These are phyloP conservation scores for Rhamnusium bicolor DNA, from an alignment of 2,888 invertebrate species.

Conservation along the genomic window DNA sequence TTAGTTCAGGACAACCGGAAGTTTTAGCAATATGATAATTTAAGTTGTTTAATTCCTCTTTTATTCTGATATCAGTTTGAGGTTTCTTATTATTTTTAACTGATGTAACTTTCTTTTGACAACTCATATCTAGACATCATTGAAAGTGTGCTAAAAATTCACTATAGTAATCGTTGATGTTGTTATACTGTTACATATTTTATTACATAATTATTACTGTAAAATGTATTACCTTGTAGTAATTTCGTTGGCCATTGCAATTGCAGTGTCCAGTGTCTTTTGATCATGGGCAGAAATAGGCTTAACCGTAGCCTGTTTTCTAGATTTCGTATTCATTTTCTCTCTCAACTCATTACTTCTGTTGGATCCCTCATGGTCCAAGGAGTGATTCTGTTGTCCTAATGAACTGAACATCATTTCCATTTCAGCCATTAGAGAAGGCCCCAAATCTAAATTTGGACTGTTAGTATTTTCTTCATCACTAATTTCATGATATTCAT, in stretches of 20 bases:
- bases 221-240: conserved; percentile 74
- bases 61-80: no score
- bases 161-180: no score
- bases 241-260: conserved; percentile 93
- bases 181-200: no score
- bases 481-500: conserved; percentile 89
- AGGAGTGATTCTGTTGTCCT: conserved; percentile 61
- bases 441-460: conserved; percentile 83
- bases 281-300: conserved; percentile 95
- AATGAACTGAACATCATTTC: conserved; percentile 87
- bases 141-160: no score
- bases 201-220: no score
- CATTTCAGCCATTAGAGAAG: conserved; percentile 92
- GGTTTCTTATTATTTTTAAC: no score
- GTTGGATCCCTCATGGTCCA: conserved; percentile 72
- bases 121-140: no score
- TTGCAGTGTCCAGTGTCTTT: conserved; percentile 92
- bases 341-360: conserved; percentile 82
- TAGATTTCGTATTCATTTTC: conserved; percentile 67
- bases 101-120: no score
- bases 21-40: no score
- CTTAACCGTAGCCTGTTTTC: conserved; percentile 79
- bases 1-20: no score
- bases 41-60: no score
- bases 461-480: conserved; percentile 80